Evolutionary conservation across 2,113 vertebrate genomes (phyloP), one percentile per base, ranked within the genome.

Genomic region (Paratilapia polleni): DNA sequence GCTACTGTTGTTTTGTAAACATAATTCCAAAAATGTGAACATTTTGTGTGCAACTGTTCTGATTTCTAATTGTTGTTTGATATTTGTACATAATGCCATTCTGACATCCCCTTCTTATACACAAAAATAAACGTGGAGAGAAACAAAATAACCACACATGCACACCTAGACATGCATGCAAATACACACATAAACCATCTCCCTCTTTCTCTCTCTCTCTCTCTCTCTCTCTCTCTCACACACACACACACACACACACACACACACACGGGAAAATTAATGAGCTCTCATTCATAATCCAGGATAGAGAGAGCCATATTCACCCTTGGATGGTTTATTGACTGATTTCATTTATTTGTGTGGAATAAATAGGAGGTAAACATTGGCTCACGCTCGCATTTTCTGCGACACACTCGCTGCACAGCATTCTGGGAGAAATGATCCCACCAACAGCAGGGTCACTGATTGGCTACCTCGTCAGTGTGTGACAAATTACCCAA

Each of bases 401-500:
- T 97, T 96, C 97, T 95, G 86, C 94, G 96, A 92, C 96, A 96
- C 97, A 95, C 95, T 95, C 80, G 90, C 93, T 95, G 96, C 96
- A 97, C 95, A 95, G 92, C 95, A 96, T 94, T 82, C 96, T 96
- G 96, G 96, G 92, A 95, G 92, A 97, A 96, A 96, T 96, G 96
- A 97, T 96, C 96, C 97, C 96, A 96, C 96, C 97, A 96, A 92
- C 96, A 96, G 96, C 94, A 93, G 93, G 97, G 97, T 98, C 97
- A 97, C 96, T 94, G 97, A 98, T 98, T 89, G 97, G 97, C 96
- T 97, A 96, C 96, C 96, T 97, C 97, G 97, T 97, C 97, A 97
- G 95, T 93, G 96, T 97, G 97, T 98, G 98, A 98, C 98, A 97
- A 99, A 99, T 98, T 97, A 98, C 95, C 96, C 98, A 99, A 98